Conservation (phyloP, 2,797 vertebrate species). For the Cygnus olor region DNA sequence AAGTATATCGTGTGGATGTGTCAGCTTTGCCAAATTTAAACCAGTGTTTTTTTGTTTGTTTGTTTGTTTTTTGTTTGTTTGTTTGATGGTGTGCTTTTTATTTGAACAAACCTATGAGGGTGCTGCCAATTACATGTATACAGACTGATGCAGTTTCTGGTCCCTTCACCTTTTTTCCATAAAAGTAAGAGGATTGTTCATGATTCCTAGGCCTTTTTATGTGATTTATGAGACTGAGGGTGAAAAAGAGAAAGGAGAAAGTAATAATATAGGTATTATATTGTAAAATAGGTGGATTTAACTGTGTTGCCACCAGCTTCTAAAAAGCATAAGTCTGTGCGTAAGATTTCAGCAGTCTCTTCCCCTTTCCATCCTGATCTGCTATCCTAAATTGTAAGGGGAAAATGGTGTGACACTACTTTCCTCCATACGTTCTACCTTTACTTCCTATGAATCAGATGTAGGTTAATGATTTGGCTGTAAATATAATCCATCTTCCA, state of each 20-base stretch:
- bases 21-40: background rate
- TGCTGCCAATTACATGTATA: background rate
- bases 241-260: background rate
- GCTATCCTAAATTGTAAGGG: background rate
- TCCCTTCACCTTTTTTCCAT: background rate
- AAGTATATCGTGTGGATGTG: background rate
- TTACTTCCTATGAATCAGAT: slow-evolving; percentile 19
- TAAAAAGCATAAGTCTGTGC: background rate
- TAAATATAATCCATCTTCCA: slow-evolving; percentile 16
- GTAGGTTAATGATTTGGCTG: slow-evolving; percentile 19
- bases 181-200: background rate
- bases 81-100: background rate
- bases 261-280: background rate
- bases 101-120: background rate
- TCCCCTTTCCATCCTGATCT: background rate
- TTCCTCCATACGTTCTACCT: slow-evolving; percentile 1
- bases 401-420: background rate
- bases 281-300: background rate
- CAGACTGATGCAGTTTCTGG: background rate
- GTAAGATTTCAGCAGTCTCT: background rate
- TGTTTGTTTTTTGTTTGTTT: background rate
- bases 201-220: slow-evolving; percentile 21
- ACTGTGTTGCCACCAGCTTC: background rate
- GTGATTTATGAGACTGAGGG: background rate
- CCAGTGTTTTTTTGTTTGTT: background rate